Base-by-base conservation (phyloP, 1,140 invertebrate species). In the Drosophila pruinosa region DNA sequence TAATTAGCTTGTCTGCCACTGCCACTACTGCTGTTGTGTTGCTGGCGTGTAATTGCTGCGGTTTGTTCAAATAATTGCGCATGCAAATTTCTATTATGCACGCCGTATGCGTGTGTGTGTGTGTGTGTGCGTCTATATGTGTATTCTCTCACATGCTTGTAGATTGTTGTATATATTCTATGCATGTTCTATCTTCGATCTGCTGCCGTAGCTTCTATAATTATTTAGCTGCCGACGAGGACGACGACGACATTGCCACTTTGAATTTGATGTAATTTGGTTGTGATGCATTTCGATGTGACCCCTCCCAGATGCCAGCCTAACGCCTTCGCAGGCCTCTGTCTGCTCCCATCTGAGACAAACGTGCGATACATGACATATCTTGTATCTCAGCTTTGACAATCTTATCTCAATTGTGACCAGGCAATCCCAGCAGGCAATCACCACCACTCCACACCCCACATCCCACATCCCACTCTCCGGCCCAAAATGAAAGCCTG, bases 371-470 rank as follows among this genome's bases (percentile, higher is more conserved):
- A 86, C 83, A 89, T 88, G 83, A 78, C 83, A 89, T 88, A 88
- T 88, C 83, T 88, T 82, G 83, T 86, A 86, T 86, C 82, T 82
- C 62, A 50, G 71, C 67, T 14, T 19, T 47, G 74, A 61, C 78
- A 88, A 83, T 89, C 85, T 89, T 89, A 89, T 89, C 85, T 89
- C 81, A 89, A 89, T 89, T 89, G 85, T 73, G 80, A 78, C 64
- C 80, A 74, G 69, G 72, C 81, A 69, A 83, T 83, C 69, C 75
- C 78, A 71, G 24, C 26, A 39, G 39, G 36, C 50, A 74, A 77
- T 70, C 65, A 45, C 61, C 75, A 53, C 63, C 63, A 58, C 38
- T 52, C 68, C 14, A 5, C 34, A 68, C 22, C 47, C 8, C 22
- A 15, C 36, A 10, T 34, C 31, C 39, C 19, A 12, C 21, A n/a